Evolutionary conservation across 1,140 invertebrate genomes (phyloP), one percentile per base, ranked within the genome.

Genomic region (Anoplophora glabripennis): DNA sequence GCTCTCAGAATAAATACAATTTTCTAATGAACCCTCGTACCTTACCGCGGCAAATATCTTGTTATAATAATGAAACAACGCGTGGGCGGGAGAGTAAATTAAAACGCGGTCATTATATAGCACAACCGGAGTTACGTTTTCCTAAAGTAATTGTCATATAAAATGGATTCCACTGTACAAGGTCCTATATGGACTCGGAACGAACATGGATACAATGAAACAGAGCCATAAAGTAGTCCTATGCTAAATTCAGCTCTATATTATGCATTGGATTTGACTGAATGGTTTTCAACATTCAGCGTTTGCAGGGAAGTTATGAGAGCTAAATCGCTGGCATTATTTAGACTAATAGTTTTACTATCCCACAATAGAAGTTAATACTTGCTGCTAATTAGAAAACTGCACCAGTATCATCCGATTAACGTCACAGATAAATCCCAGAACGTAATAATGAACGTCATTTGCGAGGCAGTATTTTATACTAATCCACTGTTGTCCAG

Each of bases 181-280:
- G 38, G 15, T 7, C 38, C 38, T n/a, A n/a, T 12, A 17, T 12
- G 21, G 5, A 28, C 21, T 2, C 21, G 38, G 15, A 41, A 12
- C 4, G 38, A 41, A 41, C 38, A 41, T 41, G 38, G 15, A 12
- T 41, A 41, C 38, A 41, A 41, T 41, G 38, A 7, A 41, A 41
- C 38, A 2, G 15, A n/a, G 38, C 15, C n/a, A 41, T 41, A 41
- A 41, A 41, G 38, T 41, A 2, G 2, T 28, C 38, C n/a, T 41
- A 41, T 41, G 38, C 7, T 41, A 41, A 41, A 41, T 41, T 41
- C 15, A 41, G 38, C 38, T 41, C n/a, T 41, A 41, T 41, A 41
- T 41, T 41, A 41, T 41, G 7, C 38, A 41, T 41, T 41, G 38
- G 15, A 41, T 41, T 41, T 41, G n/a, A 41, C n/a, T 41, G 38